Conservation (phyloP, 2,113 vertebrate species). For the Amblyornis subalaris region DNA sequence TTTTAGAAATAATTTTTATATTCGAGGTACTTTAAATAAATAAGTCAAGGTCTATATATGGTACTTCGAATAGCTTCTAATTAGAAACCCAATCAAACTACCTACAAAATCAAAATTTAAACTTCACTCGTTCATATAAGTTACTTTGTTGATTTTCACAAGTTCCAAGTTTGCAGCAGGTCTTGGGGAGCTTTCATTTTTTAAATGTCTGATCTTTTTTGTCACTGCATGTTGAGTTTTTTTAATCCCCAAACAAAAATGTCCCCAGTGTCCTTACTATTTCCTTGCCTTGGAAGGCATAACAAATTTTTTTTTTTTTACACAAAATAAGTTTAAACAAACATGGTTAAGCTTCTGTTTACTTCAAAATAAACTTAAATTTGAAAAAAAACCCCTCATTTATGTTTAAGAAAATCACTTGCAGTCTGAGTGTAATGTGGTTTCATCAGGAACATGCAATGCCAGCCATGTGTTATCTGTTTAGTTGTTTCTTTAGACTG, state of each 20-base stretch:
- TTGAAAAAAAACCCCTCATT: neutral
- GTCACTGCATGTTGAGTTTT: neutral
- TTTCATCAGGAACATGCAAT: neutral
- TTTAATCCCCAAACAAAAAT: neutral
- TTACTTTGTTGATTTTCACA: neutral
- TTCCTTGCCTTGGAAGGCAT: neutral
- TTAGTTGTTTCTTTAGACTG: neutral
- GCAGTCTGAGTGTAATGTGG: neutral
- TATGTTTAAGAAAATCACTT: neutral
- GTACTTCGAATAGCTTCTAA: neutral
- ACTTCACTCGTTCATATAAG: neutral
- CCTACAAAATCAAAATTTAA: neutral
- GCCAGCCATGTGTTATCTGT: neutral
- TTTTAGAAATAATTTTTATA: neutral
- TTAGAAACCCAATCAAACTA: neutral
- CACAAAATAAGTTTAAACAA: neutral
- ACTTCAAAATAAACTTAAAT: neutral
- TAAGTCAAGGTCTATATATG: rapidly evolving
- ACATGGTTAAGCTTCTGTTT: neutral
- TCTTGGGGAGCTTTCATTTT: neutral
- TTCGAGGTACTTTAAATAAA: neutral
- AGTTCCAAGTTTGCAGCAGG: neutral
- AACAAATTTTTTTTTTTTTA: neutral
- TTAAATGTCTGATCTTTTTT: neutral
- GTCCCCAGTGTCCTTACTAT: neutral